Percentiles rank a stretch among this genome's conserved stretches.
phyloP scores from a whole-genome alignment of 2,113 vertebrate species.

The Gymnogyps californianus region DNA sequence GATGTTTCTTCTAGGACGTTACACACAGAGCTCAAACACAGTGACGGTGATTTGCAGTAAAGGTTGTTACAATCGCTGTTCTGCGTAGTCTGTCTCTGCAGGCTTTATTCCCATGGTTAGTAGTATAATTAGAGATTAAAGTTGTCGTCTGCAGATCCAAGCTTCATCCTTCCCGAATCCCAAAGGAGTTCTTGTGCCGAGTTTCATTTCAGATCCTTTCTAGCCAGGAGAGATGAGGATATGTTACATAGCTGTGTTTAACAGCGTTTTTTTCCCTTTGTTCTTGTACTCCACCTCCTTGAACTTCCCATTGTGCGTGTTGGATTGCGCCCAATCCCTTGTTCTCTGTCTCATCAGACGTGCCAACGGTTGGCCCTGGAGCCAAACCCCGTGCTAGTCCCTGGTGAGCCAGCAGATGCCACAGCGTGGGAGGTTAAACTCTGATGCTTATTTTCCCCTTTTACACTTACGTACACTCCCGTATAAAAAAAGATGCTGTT shows the following conservation, averaged over 20 bases:
- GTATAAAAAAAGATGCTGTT: neutral
- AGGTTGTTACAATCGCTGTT: neutral
- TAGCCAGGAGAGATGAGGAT: neutral
- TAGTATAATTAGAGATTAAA: neutral
- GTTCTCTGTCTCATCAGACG: neutral
- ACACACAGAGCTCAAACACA: neutral
- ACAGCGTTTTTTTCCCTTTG: neutral
- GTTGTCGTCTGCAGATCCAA: neutral
- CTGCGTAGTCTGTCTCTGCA: neutral
- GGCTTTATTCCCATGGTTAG: neutral
- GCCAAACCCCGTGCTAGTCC: neutral
- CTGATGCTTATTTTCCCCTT: neutral
- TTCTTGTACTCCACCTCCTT: neutral
- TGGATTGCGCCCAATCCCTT: neutral
- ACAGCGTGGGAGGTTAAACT: conserved; percentile 17
- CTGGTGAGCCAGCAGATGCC: neutral
- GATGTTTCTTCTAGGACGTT: neutral
- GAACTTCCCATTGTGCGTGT: neutral
- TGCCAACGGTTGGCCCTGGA: neutral
- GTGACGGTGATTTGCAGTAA: neutral
- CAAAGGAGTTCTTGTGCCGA: neutral
- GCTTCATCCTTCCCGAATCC: neutral
- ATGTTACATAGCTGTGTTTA: neutral
- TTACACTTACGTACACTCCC: neutral
- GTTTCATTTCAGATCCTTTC: neutral